phyloP scores from a whole-genome alignment of 2,797 vertebrate species.

The Nasua narica region DNA sequence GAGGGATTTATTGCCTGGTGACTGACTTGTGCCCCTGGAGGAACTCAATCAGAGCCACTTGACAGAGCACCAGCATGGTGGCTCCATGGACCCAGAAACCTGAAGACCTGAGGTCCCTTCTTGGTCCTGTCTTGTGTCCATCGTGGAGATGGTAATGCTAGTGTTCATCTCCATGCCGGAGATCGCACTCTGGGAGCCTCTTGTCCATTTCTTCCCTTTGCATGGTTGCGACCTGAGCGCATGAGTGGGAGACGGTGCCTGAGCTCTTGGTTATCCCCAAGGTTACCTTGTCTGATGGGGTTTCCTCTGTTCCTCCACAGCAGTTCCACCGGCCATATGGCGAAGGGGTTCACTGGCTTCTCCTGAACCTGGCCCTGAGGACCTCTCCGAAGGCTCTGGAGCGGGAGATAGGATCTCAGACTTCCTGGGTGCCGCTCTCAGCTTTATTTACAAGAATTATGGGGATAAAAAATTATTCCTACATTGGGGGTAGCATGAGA shows the following conservation, averaged over 20 bases:
- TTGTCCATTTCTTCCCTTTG: neutral
- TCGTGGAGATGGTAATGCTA: neutral
- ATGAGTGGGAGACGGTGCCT: too few species aligned
- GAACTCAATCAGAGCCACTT: neutral
- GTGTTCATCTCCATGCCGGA: neutral
- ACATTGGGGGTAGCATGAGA: neutral
- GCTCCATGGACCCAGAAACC: neutral
- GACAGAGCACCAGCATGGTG: neutral
- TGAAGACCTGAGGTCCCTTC: neutral
- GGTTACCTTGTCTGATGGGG: neutral
- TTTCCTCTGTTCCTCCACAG: neutral
- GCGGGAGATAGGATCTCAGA: neutral
- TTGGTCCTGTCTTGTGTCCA: neutral
- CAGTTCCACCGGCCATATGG: neutral
- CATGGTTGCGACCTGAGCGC: fast-evolving
- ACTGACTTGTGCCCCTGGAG: neutral
- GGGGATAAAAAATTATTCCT: neutral
- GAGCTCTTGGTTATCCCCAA: neutral
- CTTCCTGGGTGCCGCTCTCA: too few species aligned
- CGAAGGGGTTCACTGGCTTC: neutral
- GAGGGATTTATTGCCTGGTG: conserved; percentile 20
- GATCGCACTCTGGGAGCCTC: neutral
- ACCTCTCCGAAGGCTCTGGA: neutral
- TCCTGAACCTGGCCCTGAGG: neutral
- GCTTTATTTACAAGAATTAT: neutral